A percentile compares a stretch with the other conserved stretches of the same genome.
phyloP scores from a whole-genome alignment of 2,888 invertebrate genomes.

The Acleris emargana region DNA sequence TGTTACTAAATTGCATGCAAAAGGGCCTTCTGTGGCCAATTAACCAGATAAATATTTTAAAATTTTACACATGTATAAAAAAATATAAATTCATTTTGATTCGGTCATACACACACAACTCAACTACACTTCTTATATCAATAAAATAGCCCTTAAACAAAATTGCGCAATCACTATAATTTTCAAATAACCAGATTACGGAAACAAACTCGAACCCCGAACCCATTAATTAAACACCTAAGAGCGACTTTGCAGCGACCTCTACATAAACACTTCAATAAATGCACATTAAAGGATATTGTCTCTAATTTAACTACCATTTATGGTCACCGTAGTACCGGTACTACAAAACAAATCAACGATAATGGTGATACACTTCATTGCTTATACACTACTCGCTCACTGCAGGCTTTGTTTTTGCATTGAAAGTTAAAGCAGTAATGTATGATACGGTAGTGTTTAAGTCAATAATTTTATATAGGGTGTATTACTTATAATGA shows the following conservation, averaged over 20 bases:
- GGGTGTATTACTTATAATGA: constrained; percentile 33
- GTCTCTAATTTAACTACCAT: constrained; percentile 78
- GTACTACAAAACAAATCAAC: constrained; percentile 42
- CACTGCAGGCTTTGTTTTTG: constrained; percentile 22
- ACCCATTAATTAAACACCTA: constrained; percentile 59
- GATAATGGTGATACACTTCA: constrained; percentile 14
- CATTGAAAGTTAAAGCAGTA: constrained; percentile 14
- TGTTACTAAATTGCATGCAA: too few species aligned
- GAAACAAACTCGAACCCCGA: constrained; percentile 33
- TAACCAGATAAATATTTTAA: too few species aligned
- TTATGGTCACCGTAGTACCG: constrained; percentile 73
- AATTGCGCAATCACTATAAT: not conserved
- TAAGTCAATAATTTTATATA: constrained; percentile 15
- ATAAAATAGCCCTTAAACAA: not conserved
- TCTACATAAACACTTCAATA: constrained; percentile 77
- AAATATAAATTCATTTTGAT: too few species aligned
- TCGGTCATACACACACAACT: not conserved
- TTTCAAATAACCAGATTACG: constrained; percentile 9
- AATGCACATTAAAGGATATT: constrained; percentile 75
- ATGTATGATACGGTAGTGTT: constrained; percentile 28
- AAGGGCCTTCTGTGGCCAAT: too few species aligned
- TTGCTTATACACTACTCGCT: constrained; percentile 35
- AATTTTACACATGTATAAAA: too few species aligned
- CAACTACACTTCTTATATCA: not conserved
- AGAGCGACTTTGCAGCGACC: constrained; percentile 55